A percentile compares a stretch with the other conserved stretches of the same genome.
Evolutionary conservation across 1,140 invertebrate species (phyloP).

Genomic region (Pomacea maculata): DNA sequence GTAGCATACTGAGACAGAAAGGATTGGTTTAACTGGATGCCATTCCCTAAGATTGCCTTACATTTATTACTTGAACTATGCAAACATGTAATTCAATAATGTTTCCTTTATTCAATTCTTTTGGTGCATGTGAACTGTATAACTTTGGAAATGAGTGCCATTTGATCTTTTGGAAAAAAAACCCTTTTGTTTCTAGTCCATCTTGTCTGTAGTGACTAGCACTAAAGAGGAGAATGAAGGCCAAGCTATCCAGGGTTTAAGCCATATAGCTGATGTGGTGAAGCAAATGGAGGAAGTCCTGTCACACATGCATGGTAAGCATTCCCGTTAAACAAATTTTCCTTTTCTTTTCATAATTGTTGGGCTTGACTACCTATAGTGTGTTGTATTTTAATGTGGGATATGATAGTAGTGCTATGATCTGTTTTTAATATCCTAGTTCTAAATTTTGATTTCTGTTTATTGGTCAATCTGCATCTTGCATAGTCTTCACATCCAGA

Average conservation of each 20-base stretch:
- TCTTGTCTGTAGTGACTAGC: background rate
- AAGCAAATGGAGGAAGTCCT: conserved; percentile 40
- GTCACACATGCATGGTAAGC: conserved; percentile 51
- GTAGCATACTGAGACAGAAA: no score
- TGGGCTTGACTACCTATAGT: background rate
- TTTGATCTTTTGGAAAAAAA: no score
- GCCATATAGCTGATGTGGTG: conserved; percentile 31
- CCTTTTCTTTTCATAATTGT: conserved; percentile 3
- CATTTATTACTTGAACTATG: no score
- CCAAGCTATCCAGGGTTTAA: conserved; percentile 21
- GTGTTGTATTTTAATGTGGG: background rate
- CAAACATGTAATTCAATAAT: no score
- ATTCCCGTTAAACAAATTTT: background rate
- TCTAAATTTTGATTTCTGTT: no score
- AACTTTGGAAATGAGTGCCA: no score
- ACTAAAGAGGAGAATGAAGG: background rate
- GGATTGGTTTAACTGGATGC: no score
- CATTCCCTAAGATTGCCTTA: no score
- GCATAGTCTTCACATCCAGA: background rate
- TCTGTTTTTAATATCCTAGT: no score
- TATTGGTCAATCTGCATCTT: background rate
- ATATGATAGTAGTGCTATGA: background rate
- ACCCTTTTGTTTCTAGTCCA: conserved; percentile 2
- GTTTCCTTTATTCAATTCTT: no score
- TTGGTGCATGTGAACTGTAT: no score